phyloP scores from a whole-genome alignment of 35 echinoderm and acorn worm species.

The Amphiura filiformis region DNA sequence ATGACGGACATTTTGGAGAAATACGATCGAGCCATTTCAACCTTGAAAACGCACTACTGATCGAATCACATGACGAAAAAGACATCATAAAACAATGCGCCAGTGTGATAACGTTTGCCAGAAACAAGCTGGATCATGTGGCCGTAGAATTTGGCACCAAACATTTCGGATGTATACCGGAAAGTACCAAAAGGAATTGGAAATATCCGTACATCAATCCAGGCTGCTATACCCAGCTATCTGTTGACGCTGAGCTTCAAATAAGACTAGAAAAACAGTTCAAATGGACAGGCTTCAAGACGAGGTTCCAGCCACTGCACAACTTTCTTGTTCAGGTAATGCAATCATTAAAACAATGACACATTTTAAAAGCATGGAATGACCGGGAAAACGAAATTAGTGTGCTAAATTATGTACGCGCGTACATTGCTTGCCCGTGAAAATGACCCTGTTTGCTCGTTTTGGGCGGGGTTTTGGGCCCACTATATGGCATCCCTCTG shows the following conservation, averaged over 20 bases:
- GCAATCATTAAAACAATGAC: too few relatives aligned
- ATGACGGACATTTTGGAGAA: neutral
- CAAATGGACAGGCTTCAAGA: neutral
- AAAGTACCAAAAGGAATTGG: neutral
- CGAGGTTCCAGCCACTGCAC: too few relatives aligned
- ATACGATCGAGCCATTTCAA: neutral
- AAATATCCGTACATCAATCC: neutral
- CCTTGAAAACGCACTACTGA: neutral
- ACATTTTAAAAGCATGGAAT: too few relatives aligned
- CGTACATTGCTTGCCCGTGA: too few relatives aligned
- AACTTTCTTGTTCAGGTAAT: too few relatives aligned
- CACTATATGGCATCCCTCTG: too few relatives aligned
- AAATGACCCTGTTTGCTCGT: too few relatives aligned
- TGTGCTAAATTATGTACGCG: too few relatives aligned
- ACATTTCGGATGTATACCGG: neutral
- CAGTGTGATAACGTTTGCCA: neutral
- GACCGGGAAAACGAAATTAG: too few relatives aligned
- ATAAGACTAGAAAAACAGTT: neutral
- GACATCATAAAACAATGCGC: neutral
- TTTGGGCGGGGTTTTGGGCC: too few relatives aligned
- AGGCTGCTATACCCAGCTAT: neutral
- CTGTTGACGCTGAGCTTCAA: neutral
- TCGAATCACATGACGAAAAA: neutral
- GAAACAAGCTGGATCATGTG: neutral
- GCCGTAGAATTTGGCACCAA: neutral